Evolutionary conservation across 2,888 invertebrate genomes (phyloP).

Genomic region (Stenodera caucasica): DNA sequence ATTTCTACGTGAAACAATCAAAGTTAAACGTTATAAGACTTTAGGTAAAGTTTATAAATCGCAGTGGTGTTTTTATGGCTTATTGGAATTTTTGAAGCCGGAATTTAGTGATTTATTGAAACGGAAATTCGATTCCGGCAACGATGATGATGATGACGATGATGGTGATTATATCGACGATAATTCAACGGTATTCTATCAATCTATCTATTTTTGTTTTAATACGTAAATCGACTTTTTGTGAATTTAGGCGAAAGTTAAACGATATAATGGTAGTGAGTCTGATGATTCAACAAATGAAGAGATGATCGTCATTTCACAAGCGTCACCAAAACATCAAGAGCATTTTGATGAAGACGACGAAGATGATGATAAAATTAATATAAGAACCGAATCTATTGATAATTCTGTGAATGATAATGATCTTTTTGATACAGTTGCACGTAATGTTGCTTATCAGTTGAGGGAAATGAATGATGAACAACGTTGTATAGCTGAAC

Average conservation of each 20-base stretch:
- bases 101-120: conserved; percentile 18
- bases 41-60: conserved; percentile 20
- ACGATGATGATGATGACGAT: conserved; percentile 8
- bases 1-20: conserved; percentile 33
- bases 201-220: too few relatives aligned
- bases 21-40: conserved; percentile 22
- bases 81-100: conserved; percentile 34
- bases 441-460: conserved; percentile 36
- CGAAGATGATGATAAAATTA: conserved; percentile 8
- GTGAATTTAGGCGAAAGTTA: conserved; percentile 14
- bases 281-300: conserved; percentile 26
- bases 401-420: conserved; percentile 17
- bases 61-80: conserved; percentile 38
- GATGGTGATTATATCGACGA: too few relatives aligned
- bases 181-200: neutral
- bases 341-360: conserved; percentile 1
- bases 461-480: conserved; percentile 37
- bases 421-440: conserved; percentile 38
- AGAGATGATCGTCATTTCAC: conserved; percentile 16
- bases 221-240: too few relatives aligned
- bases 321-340: neutral
- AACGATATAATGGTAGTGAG: conserved; percentile 17
- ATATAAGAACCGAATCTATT: neutral
- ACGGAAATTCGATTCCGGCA: conserved; percentile 7
- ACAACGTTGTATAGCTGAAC: conserved; percentile 36